A percentile compares a stretch with the other conserved stretches of the same genome.
These are phyloP conservation scores for Anoplopoma fimbria DNA, from an alignment of 2,113 vertebrate genomes.

Conservation along the genomic window DNA sequence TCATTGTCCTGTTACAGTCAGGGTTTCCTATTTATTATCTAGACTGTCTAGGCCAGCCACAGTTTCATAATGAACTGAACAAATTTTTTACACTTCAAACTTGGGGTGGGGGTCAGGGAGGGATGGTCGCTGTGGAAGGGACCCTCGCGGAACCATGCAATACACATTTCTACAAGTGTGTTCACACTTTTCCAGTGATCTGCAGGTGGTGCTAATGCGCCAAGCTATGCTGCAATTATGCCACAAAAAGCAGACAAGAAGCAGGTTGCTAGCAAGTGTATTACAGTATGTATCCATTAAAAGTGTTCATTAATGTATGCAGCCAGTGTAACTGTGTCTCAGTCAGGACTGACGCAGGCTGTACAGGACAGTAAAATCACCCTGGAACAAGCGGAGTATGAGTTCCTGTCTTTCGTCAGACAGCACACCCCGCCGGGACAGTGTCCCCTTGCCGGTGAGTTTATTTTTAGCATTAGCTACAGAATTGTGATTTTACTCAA, in stretches of 20 bases:
- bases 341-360: slow-evolving; percentile 97
- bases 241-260: not conserved
- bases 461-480: not conserved
- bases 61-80: too few species aligned
- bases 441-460: slow-evolving; percentile 94
- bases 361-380: slow-evolving; percentile 92
- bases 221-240: not conserved
- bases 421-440: slow-evolving; percentile 94
- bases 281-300: not conserved
- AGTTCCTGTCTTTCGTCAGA: slow-evolving; percentile 95
- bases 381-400: slow-evolving; percentile 93
- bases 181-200: not conserved
- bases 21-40: not conserved
- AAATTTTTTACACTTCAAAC: too few species aligned
- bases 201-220: not conserved
- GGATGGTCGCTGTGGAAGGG: too few species aligned
- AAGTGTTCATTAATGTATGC: not conserved
- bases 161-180: not conserved
- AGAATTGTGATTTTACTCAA: not conserved
- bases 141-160: not conserved
- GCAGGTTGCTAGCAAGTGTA: not conserved
- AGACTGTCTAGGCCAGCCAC: too few species aligned
- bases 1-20: not conserved
- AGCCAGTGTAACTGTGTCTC: slow-evolving; percentile 43
- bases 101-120: too few species aligned